phyloP scores from a whole-genome alignment of 2,888 invertebrate species.

The Pegoplata infirma region DNA sequence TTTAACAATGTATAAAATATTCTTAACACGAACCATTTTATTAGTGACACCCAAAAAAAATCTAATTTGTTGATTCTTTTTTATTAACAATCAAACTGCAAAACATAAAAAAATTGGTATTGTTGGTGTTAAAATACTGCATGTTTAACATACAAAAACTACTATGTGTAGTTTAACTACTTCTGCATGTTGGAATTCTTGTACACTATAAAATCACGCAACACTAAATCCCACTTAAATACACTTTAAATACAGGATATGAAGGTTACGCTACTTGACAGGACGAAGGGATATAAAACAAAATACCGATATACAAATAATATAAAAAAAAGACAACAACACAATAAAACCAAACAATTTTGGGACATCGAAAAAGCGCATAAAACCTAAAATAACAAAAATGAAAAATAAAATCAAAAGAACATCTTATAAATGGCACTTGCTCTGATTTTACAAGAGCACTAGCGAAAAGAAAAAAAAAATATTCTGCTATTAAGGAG shows the following conservation, averaged over 20 bases:
- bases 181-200: too few relatives aligned
- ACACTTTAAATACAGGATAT: conserved; percentile 58
- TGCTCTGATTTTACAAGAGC: conserved; percentile 30
- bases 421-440: conserved; percentile 47
- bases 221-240: conserved; percentile 56
- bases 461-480: conserved; percentile 9
- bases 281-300: conserved; percentile 55
- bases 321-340: conserved; percentile 21
- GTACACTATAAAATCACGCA: conserved; percentile 48
- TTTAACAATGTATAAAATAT: conserved; percentile 41
- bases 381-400: conserved; percentile 20
- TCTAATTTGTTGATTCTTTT: conserved; percentile 40
- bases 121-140: background rate
- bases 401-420: conserved; percentile 25
- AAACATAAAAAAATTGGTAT: conserved; percentile 36
- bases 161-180: conserved; percentile 28
- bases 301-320: conserved; percentile 48
- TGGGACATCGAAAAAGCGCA: conserved; percentile 12
- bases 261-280: conserved; percentile 58
- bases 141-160: background rate
- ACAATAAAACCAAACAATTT: background rate
- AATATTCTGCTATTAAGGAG: conserved; percentile 33
- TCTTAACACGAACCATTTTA: conserved; percentile 29
- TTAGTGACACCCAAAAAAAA: conserved; percentile 20
- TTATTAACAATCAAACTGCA: conserved; percentile 29